A percentile compares a stretch with the other conserved stretches of the same genome.
phyloP scores from a whole-genome alignment of 2,888 invertebrate genomes.

The Pristionchus japonicus region DNA sequence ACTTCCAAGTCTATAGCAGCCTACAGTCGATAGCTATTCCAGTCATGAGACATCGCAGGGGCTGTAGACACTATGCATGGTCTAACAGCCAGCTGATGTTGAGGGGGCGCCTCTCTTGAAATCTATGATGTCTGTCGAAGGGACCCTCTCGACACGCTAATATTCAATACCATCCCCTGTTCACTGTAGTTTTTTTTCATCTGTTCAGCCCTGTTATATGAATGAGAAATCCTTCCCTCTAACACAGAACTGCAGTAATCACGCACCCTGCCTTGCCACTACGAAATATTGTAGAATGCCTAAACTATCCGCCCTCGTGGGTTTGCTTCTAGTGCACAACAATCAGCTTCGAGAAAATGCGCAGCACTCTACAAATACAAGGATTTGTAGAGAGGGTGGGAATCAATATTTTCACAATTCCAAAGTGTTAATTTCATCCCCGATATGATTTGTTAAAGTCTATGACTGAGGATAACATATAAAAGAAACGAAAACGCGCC shows the following conservation, averaged over 20 bases:
- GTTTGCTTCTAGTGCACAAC: neutral
- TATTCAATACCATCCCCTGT: neutral
- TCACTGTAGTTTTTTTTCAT: neutral
- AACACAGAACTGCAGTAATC: neutral
- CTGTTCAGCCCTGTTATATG: neutral
- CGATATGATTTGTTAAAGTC: neutral
- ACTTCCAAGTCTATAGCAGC: too few relatives aligned
- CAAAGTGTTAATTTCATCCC: too few relatives aligned
- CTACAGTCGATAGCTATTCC: neutral
- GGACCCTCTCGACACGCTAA: neutral
- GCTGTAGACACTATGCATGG: neutral
- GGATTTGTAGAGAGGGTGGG: neutral
- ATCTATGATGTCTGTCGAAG: slow-evolving; percentile 22
- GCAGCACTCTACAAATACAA: too few relatives aligned
- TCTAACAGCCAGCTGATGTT: neutral
- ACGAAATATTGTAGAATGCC: neutral
- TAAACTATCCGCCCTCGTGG: neutral
- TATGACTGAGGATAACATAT: neutral
- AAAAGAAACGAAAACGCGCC: neutral
- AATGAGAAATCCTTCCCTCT: neutral
- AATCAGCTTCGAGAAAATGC: neutral
- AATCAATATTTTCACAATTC: neutral
- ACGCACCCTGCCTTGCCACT: neutral
- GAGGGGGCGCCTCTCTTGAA: neutral
- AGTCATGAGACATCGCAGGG: neutral